Evolutionary conservation across 1,140 invertebrate genomes (phyloP), one percentile per base, ranked within the genome.

Genomic region (Scaptomyza montana): DNA sequence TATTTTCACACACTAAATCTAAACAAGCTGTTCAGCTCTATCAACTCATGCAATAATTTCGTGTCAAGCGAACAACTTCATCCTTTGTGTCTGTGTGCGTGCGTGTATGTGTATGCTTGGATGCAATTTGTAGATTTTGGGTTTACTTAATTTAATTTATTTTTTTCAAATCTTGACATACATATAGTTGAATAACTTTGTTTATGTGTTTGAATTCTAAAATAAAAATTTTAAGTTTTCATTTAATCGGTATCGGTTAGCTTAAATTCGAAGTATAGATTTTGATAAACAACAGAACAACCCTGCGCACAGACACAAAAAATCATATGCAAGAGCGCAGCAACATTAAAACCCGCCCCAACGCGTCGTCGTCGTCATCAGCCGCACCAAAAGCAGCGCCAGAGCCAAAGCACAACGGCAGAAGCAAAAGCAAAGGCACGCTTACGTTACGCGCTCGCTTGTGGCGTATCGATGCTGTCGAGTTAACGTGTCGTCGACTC

Each of bases 291-390:
- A 71, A 53, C 49, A 47, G 51, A 72, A 67, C 63, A 72, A 72
- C 69, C 55, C 69, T 71, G 63, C 63, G 69, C 69, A 55, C 63
- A 60, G 63, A 59, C 49, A 72, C 59, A 51, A 66, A 70, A 66
- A 66, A 66, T 61, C 63, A 72, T 72, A 72, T 72, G 63, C 69
- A 66, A 72, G 63, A 72, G 69, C 62, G 69, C 69, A 73, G 64
- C 64, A 73, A 68, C 49, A 69, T 62, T 69, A 73, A 67, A 73
- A 73, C 56, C 56, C 51, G 64, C 63, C 63, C 63, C 69, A 67
- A 72, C 69, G 69, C 63, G 54, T 71, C 68, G 62, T 28, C 36
- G 68, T 36, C 62, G 62, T 45, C 61, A 39, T 66, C 62, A 41
- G 33, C 39, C 33, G 28, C 64, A 33, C 8, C 56, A 61, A 16